These are phyloP conservation scores for Scartelaos histophorus DNA, from an alignment of 2,113 vertebrate genomes.

Conservation along the genomic window DNA sequence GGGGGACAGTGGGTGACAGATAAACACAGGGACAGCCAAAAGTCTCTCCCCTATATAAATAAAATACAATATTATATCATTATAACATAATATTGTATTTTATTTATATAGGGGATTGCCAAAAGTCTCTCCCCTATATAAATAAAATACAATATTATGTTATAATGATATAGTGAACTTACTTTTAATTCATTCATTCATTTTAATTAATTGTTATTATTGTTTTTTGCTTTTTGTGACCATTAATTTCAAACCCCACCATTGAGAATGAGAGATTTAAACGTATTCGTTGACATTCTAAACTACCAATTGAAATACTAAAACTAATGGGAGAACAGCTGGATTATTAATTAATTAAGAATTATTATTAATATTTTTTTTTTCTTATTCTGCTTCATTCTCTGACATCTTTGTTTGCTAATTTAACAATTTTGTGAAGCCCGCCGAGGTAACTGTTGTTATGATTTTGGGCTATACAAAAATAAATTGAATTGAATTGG, in stretches of 20 bases:
- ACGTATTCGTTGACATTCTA: background rate
- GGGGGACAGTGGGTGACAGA: slow-evolving; percentile 18
- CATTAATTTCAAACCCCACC: background rate
- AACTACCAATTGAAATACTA: background rate
- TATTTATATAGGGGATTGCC: slow-evolving; percentile 24
- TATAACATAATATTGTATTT: background rate
- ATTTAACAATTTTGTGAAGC: too few relatives aligned
- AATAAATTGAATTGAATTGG: background rate
- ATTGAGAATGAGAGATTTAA: background rate
- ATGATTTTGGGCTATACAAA: too few relatives aligned
- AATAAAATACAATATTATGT: background rate
- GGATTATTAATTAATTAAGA: too few relatives aligned
- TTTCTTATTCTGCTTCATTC: too few relatives aligned
- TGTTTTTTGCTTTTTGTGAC: background rate
- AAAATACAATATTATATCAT: background rate
- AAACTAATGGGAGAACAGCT: slow-evolving; percentile 23
- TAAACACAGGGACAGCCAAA: slow-evolving; percentile 20
- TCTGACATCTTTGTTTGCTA: too few relatives aligned
- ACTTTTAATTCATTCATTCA: too few relatives aligned
- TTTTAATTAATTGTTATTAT: too few relatives aligned
- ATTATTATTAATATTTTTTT: too few relatives aligned
- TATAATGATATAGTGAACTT: too few relatives aligned
- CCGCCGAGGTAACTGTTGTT: too few relatives aligned
- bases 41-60: slow-evolving; percentile 24
- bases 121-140: slow-evolving; percentile 27